These are phyloP conservation scores for Stenodema calcarata DNA, from an alignment of 2,888 invertebrate genomes.

Conservation along the genomic window DNA sequence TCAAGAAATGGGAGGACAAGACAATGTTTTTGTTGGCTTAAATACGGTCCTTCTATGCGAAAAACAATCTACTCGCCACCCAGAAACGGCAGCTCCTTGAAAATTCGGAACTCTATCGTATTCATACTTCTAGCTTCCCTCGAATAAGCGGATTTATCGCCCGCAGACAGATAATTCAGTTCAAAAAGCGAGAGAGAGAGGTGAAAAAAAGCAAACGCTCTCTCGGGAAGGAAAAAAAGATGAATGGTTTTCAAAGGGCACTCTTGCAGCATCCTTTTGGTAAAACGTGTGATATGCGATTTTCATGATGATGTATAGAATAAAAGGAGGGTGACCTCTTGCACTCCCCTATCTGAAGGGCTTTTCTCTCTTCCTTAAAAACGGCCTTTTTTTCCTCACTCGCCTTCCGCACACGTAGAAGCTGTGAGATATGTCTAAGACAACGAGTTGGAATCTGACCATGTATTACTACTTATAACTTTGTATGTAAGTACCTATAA, in stretches of 20 bases:
- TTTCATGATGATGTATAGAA: constrained; percentile 19
- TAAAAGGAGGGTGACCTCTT: not conserved
- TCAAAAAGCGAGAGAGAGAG: not conserved
- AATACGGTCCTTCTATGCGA: too few species aligned
- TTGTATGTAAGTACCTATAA: too few species aligned
- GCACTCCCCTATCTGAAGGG: not conserved
- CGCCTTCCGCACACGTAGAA: not conserved
- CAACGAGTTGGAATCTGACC: not conserved
- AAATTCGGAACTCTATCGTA: not conserved
- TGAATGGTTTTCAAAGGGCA: not conserved
- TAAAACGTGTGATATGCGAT: constrained; percentile 13
- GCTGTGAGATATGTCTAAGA: not conserved
- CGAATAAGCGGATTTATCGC: not conserved
- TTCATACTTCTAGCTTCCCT: not conserved
- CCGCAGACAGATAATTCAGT: not conserved
- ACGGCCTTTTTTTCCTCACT: not conserved
- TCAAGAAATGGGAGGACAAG: too few species aligned
- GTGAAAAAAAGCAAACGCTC: not conserved
- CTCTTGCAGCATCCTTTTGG: not conserved
- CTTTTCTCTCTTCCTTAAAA: not conserved
- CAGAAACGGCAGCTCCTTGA: too few species aligned
- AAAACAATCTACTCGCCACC: too few species aligned
- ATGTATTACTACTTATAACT: not conserved
- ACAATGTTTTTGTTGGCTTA: too few species aligned
- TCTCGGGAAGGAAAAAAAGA: not conserved